These are phyloP conservation scores for Leucoptera coffeella DNA, from an alignment of 2,888 invertebrate genomes.

Conservation along the genomic window DNA sequence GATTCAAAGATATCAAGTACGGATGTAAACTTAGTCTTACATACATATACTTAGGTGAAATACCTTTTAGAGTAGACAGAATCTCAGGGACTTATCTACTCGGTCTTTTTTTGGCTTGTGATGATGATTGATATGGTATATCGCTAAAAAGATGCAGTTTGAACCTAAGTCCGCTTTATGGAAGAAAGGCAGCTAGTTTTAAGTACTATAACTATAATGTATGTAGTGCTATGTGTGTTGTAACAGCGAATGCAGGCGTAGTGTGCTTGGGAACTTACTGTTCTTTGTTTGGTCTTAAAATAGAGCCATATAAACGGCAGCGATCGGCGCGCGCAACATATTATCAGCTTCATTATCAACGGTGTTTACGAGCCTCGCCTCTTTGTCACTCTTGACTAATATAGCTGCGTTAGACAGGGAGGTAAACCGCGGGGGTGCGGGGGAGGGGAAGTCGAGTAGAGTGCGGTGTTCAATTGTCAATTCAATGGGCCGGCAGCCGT, in stretches of 20 bases:
- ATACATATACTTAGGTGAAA: no score
- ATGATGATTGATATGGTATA: neutral
- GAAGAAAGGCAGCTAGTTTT: neutral
- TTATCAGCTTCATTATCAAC: conserved; percentile 49
- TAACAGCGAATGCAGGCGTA: conserved; percentile 2
- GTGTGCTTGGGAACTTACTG: no score
- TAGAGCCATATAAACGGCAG: conserved; percentile 23
- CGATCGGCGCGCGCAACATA: conserved; percentile 25
- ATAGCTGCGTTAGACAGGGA: no score
- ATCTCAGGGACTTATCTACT: neutral
- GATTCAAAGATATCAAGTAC: no score
- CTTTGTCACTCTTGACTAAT: conserved; percentile 17
- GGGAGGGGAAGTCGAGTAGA: conserved; percentile 21
- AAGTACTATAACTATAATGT: neutral
- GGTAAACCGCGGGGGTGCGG: conserved; percentile 13
- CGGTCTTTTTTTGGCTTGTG: neutral
- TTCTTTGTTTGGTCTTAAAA: no score
- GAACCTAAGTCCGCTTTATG: no score
- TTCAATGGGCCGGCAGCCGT: no score
- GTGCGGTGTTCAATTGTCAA: no score
- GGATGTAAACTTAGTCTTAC: no score
- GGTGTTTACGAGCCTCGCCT: conserved; percentile 20
- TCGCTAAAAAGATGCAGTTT: neutral
- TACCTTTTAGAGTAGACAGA: no score
- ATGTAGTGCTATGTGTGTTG: neutral